These are phyloP conservation scores for Orcinus orca DNA, from an alignment of 2,113 vertebrate genomes.

Conservation along the genomic window DNA sequence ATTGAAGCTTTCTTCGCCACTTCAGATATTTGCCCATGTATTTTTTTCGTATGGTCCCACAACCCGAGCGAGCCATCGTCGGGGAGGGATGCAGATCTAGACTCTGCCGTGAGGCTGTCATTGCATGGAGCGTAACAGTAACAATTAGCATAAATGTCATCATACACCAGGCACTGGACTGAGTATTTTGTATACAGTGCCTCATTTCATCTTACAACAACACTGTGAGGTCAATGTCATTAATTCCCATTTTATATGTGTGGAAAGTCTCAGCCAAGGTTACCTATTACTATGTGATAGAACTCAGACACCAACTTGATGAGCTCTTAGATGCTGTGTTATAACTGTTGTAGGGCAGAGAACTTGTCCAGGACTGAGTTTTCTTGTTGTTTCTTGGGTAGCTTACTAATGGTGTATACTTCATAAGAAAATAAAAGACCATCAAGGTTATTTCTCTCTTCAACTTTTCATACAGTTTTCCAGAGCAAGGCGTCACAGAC, in stretches of 20 bases:
- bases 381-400: not conserved
- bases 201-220: not conserved
- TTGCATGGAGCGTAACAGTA: not conserved
- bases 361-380: not conserved
- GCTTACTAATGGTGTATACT: not conserved
- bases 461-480: not conserved
- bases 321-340: not conserved
- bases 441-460: not conserved
- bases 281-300: not conserved
- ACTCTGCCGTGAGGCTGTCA: not conserved
- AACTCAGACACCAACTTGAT: not conserved
- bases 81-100: not conserved
- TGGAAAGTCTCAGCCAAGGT: not conserved
- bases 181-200: not conserved
- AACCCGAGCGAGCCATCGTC: not conserved
- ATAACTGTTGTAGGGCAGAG: rapidly evolving
- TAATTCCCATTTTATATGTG: not conserved
- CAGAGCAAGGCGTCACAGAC: not conserved
- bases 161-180: not conserved
- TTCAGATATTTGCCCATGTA: not conserved
- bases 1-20: not conserved
- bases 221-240: not conserved
- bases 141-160: not conserved
- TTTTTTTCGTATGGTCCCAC: not conserved
- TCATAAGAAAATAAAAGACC: not conserved